Evolutionary conservation across 1,140 invertebrate species (phyloP).

Genomic region (Chrysopa pallens): DNA sequence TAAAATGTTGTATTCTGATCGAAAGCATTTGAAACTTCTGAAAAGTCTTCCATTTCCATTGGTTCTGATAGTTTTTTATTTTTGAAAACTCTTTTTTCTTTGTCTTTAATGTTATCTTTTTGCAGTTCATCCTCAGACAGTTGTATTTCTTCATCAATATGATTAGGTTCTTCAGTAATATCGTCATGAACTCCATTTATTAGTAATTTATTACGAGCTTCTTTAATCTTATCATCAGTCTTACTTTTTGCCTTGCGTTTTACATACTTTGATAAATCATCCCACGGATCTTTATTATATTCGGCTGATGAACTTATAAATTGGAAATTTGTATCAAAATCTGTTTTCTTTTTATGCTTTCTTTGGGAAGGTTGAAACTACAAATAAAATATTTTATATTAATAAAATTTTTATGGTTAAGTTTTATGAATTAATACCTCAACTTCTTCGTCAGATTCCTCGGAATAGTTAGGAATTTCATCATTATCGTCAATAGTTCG

Average conservation of each 20-base stretch:
- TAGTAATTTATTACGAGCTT: constrained; percentile 30
- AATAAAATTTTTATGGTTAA: background rate
- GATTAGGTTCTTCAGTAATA: constrained; percentile 11
- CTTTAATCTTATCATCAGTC: constrained; percentile 70
- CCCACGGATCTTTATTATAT: constrained; percentile 70
- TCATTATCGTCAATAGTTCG: constrained; percentile 64
- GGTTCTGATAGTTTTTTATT: constrained; percentile 26
- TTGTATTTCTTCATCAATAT: constrained; percentile 21
- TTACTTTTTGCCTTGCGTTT: constrained; percentile 62
- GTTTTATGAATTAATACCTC: constrained; percentile 34
- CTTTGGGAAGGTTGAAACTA: constrained; percentile 65
- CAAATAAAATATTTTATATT: constrained; percentile 16
- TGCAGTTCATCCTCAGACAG: constrained; percentile 54
- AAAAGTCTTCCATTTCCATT: constrained; percentile 41
- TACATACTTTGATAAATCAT: constrained; percentile 66
- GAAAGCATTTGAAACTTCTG: constrained; percentile 54
- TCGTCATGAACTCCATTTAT: constrained; percentile 15
- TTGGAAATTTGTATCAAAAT: constrained; percentile 56
- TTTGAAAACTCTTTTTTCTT: constrained; percentile 32
- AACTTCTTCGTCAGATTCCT: constrained; percentile 64
- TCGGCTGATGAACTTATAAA: constrained; percentile 54
- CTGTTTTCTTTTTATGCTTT: constrained; percentile 45
- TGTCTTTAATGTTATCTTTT: constrained; percentile 40
- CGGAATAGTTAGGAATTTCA: constrained; percentile 55
- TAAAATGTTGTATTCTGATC: constrained; percentile 64